Evolutionary conservation across 2,113 vertebrate genomes (phyloP).

Genomic region (Lepus americanus): DNA sequence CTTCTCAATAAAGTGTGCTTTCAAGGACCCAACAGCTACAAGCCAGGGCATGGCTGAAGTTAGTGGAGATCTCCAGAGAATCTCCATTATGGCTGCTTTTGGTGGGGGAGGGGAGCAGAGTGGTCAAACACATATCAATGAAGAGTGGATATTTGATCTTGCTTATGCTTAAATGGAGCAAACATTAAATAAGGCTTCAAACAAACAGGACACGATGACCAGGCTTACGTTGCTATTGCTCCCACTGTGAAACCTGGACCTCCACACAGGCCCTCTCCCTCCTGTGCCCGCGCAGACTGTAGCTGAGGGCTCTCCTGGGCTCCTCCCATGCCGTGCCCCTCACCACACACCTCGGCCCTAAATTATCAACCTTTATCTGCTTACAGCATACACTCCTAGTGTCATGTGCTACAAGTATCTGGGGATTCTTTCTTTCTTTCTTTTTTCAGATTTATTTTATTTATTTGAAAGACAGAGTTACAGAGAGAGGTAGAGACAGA

Average conservation of each 20-base stretch:
- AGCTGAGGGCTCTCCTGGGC: no score
- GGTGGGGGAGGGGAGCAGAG: not conserved
- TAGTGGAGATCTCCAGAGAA: not conserved
- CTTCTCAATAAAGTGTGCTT: not conserved
- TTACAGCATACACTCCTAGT: not conserved
- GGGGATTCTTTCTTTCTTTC: no score
- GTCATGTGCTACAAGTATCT: no score
- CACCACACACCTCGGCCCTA: not conserved
- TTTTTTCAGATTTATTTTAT: no score
- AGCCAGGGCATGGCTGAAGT: not conserved
- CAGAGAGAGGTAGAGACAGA: no score
- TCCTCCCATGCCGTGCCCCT: no score
- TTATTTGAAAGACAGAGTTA: no score
- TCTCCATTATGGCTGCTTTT: not conserved
- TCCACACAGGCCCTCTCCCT: not conserved
- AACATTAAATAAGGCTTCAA: slow-evolving; percentile 13
- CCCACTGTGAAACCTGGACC: not conserved
- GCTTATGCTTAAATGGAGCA: not conserved
- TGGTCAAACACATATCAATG: not conserved
- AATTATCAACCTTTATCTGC: no score
- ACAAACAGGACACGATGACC: not conserved
- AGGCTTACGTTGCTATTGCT: no score
- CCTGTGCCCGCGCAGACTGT: not conserved
- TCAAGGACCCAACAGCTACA: not conserved
- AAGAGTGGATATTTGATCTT: not conserved